Evolutionary conservation across 1,140 invertebrate species (phyloP).

Genomic region (Adelges cooleyi): DNA sequence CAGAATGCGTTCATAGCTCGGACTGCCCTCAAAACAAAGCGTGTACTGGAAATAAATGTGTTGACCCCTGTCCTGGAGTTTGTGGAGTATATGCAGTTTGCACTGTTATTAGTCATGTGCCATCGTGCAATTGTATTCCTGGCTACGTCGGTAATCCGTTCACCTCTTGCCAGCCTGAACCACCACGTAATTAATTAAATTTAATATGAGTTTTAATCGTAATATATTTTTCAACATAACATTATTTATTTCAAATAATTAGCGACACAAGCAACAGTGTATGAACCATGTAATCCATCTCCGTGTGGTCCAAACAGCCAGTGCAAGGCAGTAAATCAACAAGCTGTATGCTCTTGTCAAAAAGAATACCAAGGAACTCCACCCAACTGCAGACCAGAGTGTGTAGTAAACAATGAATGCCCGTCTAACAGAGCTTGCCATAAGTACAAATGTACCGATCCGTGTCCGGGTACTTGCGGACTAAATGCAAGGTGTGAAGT

Average conservation of each 20-base stretch:
- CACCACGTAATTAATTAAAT: slow-evolving; percentile 23
- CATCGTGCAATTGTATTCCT: slow-evolving; percentile 48
- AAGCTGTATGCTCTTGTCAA: slow-evolving; percentile 58
- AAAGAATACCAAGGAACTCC: slow-evolving; percentile 56
- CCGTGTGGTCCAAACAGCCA: slow-evolving; percentile 67
- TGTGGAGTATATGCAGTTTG: slow-evolving; percentile 42
- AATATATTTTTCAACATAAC: no score
- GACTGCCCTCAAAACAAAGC: slow-evolving; percentile 45
- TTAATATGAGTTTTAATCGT: background rate
- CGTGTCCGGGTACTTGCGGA: slow-evolving; percentile 48
- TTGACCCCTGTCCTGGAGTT: slow-evolving; percentile 47
- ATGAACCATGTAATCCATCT: slow-evolving; percentile 58
- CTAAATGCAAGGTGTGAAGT: slow-evolving; percentile 44
- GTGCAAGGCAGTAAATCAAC: slow-evolving; percentile 49
- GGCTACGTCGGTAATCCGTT: slow-evolving; percentile 43
- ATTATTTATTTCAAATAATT: slow-evolving; percentile 18
- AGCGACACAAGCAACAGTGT: slow-evolving; percentile 39
- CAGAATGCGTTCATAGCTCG: slow-evolving; percentile 46
- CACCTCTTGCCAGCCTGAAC: slow-evolving; percentile 36
- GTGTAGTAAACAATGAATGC: slow-evolving; percentile 65
- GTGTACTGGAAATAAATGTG: slow-evolving; percentile 39
- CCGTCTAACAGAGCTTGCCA: slow-evolving; percentile 49
- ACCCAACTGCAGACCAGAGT: slow-evolving; percentile 62
- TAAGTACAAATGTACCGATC: slow-evolving; percentile 47
- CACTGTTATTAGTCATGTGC: slow-evolving; percentile 50